Percentiles rank a stretch among this genome's conserved stretches.
phyloP scores from a whole-genome alignment of 2,888 invertebrate genomes.

The Iphiclides podalirius region DNA sequence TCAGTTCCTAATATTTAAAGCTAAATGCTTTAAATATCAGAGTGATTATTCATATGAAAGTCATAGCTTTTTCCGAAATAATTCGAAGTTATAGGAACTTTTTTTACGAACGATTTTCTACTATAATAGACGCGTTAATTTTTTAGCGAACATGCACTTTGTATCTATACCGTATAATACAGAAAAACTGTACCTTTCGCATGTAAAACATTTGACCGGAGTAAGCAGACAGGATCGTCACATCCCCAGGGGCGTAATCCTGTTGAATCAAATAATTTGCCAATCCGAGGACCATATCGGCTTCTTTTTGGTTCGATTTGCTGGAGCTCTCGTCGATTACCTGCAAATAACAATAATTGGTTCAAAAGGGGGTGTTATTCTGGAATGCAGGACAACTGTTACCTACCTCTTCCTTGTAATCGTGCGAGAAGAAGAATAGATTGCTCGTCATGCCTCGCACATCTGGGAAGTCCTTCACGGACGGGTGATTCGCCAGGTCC shows the following conservation, averaged over 20 bases:
- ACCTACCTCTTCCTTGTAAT: constrained; percentile 76
- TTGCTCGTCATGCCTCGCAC: constrained; percentile 81
- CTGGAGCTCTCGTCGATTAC: constrained; percentile 66
- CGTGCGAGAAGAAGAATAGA: constrained; percentile 86
- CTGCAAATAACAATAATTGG: too few relatives aligned
- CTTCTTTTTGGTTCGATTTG: constrained; percentile 82
- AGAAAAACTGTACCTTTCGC: constrained; percentile 61
- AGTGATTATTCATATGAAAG: too few relatives aligned
- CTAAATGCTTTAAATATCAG: too few relatives aligned
- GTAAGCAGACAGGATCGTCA: constrained; percentile 87
- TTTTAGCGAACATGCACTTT: too few relatives aligned
- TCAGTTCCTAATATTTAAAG: too few relatives aligned
- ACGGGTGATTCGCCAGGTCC: constrained; percentile 80
- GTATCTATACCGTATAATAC: too few relatives aligned
- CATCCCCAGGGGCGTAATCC: constrained; percentile 80
- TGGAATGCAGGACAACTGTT: too few relatives aligned
- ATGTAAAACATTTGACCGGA: constrained; percentile 85
- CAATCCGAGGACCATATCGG: constrained; percentile 77
- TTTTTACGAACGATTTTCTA: too few relatives aligned
- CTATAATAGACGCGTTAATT: too few relatives aligned
- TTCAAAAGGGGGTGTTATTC: too few relatives aligned
- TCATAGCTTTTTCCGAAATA: too few relatives aligned
- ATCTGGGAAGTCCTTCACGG: constrained; percentile 77
- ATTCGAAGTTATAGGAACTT: too few relatives aligned
- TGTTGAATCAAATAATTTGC: constrained; percentile 83